Evolutionary conservation across 2,113 vertebrate genomes (phyloP), one percentile per base, ranked within the genome.

Genomic region (Saguinus imperator): DNA sequence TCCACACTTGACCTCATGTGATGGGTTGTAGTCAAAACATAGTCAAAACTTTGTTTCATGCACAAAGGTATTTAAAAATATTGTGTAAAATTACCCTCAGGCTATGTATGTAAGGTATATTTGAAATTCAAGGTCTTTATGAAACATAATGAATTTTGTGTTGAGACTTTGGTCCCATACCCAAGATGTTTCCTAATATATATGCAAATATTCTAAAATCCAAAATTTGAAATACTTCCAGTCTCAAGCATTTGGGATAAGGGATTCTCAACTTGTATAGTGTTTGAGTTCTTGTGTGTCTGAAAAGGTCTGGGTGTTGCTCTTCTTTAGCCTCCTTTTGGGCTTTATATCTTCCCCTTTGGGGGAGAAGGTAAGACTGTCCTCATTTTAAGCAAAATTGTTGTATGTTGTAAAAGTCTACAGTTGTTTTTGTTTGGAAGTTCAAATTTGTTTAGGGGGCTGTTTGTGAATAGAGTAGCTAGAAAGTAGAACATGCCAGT

Each of bases 361-460:
- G 43, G 40, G 55, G 10, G 1, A 75, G 40, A 68, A 23, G 40
- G 18, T 66, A 16, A 32, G 48, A 75, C 6, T 55, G 43, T 25
- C 57, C 68, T 93, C 58, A 92, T 94, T 91, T 91, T 93, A 89
- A 86, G 75, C 75, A 77, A 86, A 57, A 93, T 48, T 18, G 43
- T 48, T 88, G 14, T 80, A 70, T 81, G n/a, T 95, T 45, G 14
- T 35, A 79, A 83, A 89, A 83, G 17, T 70, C 35, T 58, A 32
- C 82, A 88, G 61, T 80, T 77, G 25, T 3, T 37, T 82, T 91
- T 82, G 73, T 50, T 87, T 87, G 37, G 23, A 77, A 89, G 61
- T 89, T 94, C 86, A 52, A 0, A 58, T 90, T 13, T 61, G 57
- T 76, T 21, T 52, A 35, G 27, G 86, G 21, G 43, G 6, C 87